Conservation (phyloP, 2,888 invertebrate genomes). For the Folsomia candida region DNA sequence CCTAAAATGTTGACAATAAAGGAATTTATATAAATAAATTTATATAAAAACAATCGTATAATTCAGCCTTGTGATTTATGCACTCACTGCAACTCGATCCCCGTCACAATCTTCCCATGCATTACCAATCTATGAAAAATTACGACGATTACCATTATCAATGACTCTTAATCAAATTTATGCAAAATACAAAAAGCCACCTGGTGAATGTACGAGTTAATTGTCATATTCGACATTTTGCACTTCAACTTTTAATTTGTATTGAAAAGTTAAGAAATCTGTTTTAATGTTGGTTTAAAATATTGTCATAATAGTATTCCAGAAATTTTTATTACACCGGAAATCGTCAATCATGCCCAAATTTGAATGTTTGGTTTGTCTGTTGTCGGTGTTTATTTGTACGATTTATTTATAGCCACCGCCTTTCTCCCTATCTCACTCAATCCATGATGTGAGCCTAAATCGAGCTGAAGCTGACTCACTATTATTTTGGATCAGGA, state of each 20-base stretch:
- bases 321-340: neutral
- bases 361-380: no score
- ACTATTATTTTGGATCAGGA: no score
- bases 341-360: no score
- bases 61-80: no score
- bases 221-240: constrained; percentile 45
- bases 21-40: neutral
- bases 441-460: no score
- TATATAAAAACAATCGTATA: neutral
- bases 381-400: no score
- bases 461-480: no score
- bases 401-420: no score
- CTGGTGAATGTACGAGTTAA: constrained; percentile 48
- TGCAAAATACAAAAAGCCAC: constrained; percentile 28
- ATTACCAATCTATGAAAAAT: constrained; percentile 60
- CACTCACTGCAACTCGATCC: constrained; percentile 57
- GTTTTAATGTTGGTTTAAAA: no score
- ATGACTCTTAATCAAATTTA: neutral
- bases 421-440: neutral
- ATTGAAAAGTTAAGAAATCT: no score
- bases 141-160: neutral
- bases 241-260: no score
- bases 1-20: constrained; percentile 44
- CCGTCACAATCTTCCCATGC: constrained; percentile 66
- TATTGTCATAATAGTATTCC: neutral